A percentile compares a stretch with the other conserved stretches of the same genome.
phyloP scores from a whole-genome alignment of 2,888 invertebrate species.

The Cosmia pyralina region DNA sequence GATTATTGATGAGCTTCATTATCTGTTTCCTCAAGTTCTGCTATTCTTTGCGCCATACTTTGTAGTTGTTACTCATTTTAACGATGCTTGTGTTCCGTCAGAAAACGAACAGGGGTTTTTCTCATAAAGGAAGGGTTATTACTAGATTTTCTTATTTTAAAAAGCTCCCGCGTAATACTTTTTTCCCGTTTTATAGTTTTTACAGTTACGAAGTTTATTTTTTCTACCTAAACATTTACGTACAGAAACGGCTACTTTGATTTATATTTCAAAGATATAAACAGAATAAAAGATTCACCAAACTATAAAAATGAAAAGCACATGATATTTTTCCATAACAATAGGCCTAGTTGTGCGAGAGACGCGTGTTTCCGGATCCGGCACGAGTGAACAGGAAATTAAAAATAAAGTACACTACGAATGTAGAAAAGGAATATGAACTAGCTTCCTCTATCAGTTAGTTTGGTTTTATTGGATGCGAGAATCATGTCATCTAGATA shows the following conservation, averaged over 20 bases:
- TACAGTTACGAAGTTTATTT: not conserved
- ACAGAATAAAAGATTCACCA: constrained; percentile 15
- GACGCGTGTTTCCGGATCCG: constrained; percentile 57
- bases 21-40: constrained; percentile 49
- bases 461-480: constrained; percentile 31
- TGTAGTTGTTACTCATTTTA: constrained; percentile 54
- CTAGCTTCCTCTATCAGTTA: constrained; percentile 48
- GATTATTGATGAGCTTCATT: constrained; percentile 62
- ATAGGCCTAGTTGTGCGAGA: constrained; percentile 53
- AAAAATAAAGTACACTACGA: constrained; percentile 60
- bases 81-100: constrained; percentile 50
- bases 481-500: not conserved
- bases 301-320: constrained; percentile 35
- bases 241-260: not conserved
- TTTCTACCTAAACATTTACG: not conserved
- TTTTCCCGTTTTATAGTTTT: not conserved
- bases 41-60: constrained; percentile 35
- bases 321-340: constrained; percentile 54
- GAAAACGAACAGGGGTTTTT: constrained; percentile 39
- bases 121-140: constrained; percentile 26
- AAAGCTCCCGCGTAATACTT: not conserved
- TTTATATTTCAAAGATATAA: not conserved
- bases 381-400: constrained; percentile 61
- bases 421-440: constrained; percentile 33
- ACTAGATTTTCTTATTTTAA: constrained; percentile 5